Evolutionary conservation across 1,140 invertebrate genomes (phyloP).

Genomic region (Gonatopus flavifemur): DNA sequence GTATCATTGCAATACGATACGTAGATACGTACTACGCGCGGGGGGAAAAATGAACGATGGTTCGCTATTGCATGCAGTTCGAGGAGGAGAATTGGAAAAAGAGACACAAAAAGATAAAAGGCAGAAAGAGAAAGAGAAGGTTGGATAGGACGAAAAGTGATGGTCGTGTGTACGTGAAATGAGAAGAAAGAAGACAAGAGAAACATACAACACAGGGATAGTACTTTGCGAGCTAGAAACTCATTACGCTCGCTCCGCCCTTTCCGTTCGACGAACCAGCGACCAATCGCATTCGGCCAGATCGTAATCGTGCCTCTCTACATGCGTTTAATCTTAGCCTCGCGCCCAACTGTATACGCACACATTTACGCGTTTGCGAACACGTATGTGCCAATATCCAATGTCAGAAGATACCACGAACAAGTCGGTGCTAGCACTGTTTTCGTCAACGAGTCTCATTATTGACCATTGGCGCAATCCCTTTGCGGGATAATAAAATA

Average conservation of each 20-base stretch:
- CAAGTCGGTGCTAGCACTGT: no score
- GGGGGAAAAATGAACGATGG: neutral
- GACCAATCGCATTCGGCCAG: slow-evolving; percentile 53
- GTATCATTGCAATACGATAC: no score
- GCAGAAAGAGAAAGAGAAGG: neutral
- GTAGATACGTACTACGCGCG: no score
- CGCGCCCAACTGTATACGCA: slow-evolving; percentile 36
- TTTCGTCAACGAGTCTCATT: no score
- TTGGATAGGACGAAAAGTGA: slow-evolving; percentile 2
- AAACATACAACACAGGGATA: slow-evolving; percentile 28
- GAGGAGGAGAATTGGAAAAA: neutral
- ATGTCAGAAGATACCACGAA: no score
- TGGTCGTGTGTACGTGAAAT: neutral
- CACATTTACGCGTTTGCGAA: slow-evolving; percentile 8
- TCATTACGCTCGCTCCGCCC: slow-evolving; percentile 58
- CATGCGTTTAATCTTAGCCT: slow-evolving; percentile 55
- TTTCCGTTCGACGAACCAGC: slow-evolving; percentile 48
- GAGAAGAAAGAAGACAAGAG: slow-evolving; percentile 14
- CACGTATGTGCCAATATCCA: neutral
- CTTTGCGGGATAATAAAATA: no score
- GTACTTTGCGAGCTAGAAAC: slow-evolving; percentile 54
- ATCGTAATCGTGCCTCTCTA: slow-evolving; percentile 56
- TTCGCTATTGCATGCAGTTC: neutral
- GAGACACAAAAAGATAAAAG: neutral
- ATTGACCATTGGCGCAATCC: no score